These are phyloP conservation scores for Pholis gunnellus DNA, from an alignment of 2,113 vertebrate genomes.

Conservation along the genomic window DNA sequence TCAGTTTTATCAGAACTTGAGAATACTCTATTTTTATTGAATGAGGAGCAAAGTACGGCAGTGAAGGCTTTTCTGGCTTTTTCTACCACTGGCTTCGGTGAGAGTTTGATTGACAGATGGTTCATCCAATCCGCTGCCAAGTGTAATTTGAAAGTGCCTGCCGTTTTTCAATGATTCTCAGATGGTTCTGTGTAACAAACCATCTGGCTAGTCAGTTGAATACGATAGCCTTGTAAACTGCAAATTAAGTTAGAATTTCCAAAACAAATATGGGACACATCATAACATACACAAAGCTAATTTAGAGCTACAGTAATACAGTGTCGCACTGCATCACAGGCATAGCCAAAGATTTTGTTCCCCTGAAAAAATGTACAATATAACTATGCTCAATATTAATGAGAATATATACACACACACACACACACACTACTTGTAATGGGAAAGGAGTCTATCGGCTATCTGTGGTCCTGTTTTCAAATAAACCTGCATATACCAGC, in stretches of 20 bases:
- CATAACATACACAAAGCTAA: neutral
- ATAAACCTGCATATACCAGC: neutral
- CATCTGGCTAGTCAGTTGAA: neutral
- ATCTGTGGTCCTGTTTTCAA: no score
- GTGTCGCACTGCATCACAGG: neutral
- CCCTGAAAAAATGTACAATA: neutral
- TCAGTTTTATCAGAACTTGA: neutral
- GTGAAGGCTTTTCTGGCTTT: neutral
- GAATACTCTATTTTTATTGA: neutral
- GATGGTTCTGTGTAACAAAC: no score
- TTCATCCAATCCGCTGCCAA: no score
- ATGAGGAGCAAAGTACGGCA: neutral
- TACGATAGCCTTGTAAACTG: neutral
- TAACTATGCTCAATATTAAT: neutral
- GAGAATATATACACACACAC: no score
- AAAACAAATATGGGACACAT: neutral
- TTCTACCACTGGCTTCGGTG: no score
- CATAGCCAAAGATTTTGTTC: neutral
- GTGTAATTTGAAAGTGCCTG: no score
- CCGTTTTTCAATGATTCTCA: no score
- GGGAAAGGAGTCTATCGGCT: no score
- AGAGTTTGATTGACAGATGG: no score
- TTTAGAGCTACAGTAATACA: neutral
- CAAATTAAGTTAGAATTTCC: neutral
- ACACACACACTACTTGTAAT: no score